Evolutionary conservation across 2,113 vertebrate species (phyloP), one percentile per base, ranked within the genome.

Genomic region (Pelmatolapia mariae): DNA sequence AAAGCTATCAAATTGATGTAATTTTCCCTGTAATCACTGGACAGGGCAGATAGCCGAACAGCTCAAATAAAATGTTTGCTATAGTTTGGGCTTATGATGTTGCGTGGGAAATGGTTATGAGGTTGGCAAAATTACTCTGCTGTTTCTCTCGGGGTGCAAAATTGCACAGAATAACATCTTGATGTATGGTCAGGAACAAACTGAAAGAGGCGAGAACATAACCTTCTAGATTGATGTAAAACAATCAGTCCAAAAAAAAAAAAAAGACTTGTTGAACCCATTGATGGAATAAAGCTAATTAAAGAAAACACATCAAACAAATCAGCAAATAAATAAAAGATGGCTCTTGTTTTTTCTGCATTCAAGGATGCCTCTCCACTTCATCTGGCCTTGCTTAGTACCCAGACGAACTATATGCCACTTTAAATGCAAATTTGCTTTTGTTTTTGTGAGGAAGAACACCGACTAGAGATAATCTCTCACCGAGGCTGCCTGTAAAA

Each of bases 391-490:
- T 92, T 13, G 78, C 82, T 82, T 71, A n/a, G 52, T 91, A 89
- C 89, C 86, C 83, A 87, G 90, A 90, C 76, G 86, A 86, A 88
- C 91, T 83, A 93, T 89, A 86, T 91, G 92, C 89, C 94, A 95
- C 95, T 96, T 96, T 96, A 96, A 95, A 96, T 96, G 96, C 92
- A 94, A 96, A 96, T 95, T 90, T 47, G 3, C 38, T 81, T 93
- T 91, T 47, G 26, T 90, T 79, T 91, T 91, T 88, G 29, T 18
- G 52, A 79, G 83, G 52, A 71, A 92, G 92, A 94, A 92, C 94
- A 92, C 91, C 86, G 92, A 94, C 89, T 91, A 92, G 90, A 85
- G 92, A 94, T 96, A 95, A 96, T 96, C 95, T 94, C 89, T 92
- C 84, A 87, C 82, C 6, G 86, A 95, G 81, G 87, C 66, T 24